Conservation (phyloP, 1,140 invertebrate species). For the Drosophila novamexicana region DNA sequence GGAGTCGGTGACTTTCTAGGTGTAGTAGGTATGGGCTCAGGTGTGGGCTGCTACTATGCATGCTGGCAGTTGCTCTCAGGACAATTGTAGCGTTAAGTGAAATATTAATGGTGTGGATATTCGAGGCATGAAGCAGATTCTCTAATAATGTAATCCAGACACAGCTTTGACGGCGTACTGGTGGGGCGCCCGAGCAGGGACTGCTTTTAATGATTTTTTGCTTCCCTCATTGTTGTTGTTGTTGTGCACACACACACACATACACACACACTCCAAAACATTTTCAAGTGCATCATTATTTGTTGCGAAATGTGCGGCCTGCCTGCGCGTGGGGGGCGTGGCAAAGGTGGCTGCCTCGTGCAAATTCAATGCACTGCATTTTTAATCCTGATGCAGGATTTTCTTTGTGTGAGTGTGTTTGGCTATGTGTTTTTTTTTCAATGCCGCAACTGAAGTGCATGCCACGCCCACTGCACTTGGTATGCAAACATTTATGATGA, state of each 20-base stretch:
- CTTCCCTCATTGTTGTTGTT: conserved; percentile 42
- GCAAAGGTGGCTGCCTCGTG: conserved; percentile 41
- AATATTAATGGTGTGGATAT: conserved; percentile 78
- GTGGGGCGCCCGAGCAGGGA: conserved; percentile 15
- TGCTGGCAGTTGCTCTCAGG: conserved; percentile 56
- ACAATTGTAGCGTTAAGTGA: conserved; percentile 83
- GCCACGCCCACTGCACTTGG: conserved; percentile 69
- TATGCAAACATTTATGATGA: conserved; percentile 80
- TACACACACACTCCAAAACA: conserved; percentile 54
- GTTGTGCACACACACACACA: conserved; percentile 55
- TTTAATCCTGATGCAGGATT: conserved; percentile 78
- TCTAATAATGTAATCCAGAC: conserved; percentile 56
- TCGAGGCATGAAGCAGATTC: conserved; percentile 56
- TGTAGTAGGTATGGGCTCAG: conserved; percentile 24
- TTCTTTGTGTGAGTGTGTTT: conserved; percentile 37
- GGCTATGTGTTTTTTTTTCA: conserved; percentile 48
- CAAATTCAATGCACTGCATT: conserved; percentile 82
- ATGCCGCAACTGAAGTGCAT: conserved; percentile 78
- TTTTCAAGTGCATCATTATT: conserved; percentile 83
- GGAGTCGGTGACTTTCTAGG: conserved; percentile 8
- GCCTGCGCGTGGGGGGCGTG: conserved; percentile 1
- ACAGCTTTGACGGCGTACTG: conserved; percentile 2
- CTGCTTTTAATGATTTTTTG: conserved; percentile 69
- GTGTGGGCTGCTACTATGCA: conserved; percentile 7
- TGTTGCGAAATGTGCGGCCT: conserved; percentile 66